Evolutionary conservation across 2,113 vertebrate species (phyloP).

Genomic region (Myotis lucifugus): DNA sequence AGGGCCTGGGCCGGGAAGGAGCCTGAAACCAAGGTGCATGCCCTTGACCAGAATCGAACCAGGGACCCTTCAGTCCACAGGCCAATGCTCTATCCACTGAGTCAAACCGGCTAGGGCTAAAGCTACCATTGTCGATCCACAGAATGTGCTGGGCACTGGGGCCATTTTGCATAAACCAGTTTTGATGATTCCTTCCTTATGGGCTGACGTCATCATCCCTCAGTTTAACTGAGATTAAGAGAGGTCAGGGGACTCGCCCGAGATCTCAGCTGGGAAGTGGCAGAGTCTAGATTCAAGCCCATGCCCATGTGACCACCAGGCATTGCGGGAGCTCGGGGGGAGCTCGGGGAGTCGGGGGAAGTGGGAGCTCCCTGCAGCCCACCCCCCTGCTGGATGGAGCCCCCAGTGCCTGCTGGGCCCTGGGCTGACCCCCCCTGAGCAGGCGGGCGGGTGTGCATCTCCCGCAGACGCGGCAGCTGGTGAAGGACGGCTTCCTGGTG

Average conservation of each 20-base stretch:
- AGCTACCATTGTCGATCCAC: no score
- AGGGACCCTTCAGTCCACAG: no score
- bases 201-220: background rate
- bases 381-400: no score
- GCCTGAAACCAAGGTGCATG: no score
- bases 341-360: no score
- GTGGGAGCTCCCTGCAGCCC: background rate
- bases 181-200: background rate
- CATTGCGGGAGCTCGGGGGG: no score
- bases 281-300: background rate
- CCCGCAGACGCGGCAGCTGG: conserved; percentile 93
- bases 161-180: background rate
- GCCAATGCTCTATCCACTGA: no score
- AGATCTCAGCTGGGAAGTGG: background rate
- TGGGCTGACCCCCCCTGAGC: conserved; percentile 12
- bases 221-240: background rate
- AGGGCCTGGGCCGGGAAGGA: no score
- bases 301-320: background rate
- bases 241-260: background rate
- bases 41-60: no score
- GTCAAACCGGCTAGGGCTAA: no score
- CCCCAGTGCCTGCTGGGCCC: background rate
- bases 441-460: conserved; percentile 43
- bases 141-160: background rate
- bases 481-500: conserved; percentile 98